phyloP scores from a whole-genome alignment of 64 coral and sea anemone genomes.

The Pocillopora verrucosa region DNA sequence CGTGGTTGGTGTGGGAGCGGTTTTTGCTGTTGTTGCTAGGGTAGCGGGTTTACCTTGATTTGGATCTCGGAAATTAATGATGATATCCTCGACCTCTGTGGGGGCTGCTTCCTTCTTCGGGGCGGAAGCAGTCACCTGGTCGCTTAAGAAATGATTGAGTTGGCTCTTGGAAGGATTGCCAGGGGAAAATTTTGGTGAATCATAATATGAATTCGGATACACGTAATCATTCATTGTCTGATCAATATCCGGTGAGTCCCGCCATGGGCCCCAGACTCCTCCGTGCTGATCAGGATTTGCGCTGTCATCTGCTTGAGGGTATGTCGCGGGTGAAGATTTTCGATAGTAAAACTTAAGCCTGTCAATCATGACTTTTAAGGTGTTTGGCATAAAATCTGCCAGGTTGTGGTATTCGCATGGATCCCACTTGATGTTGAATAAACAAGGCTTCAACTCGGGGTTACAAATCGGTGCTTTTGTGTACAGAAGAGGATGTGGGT shows the following conservation, averaged over 20 bases:
- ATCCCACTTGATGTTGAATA: slow-evolving; percentile 99
- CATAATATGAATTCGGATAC: slow-evolving; percentile 80
- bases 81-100: slow-evolving; percentile 37
- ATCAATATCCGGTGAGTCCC: slow-evolving; percentile 64
- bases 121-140: slow-evolving; percentile 24
- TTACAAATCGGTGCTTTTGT: slow-evolving; percentile 94
- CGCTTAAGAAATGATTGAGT: slow-evolving; percentile 66
- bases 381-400: slow-evolving; percentile 97
- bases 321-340: slow-evolving; percentile 58
- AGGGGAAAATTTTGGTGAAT: neutral
- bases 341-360: slow-evolving; percentile 77
- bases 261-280: slow-evolving; percentile 92
- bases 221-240: slow-evolving; percentile 66
- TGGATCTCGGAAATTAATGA: slow-evolving; percentile 28
- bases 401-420: slow-evolving; percentile 99
- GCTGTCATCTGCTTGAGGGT: slow-evolving; percentile 73
- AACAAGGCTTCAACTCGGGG: slow-evolving; percentile 86
- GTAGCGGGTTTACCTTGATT: neutral
- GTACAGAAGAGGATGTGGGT: slow-evolving; percentile 85
- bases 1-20: neutral
- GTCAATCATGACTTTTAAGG: slow-evolving; percentile 95
- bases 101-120: slow-evolving; percentile 10
- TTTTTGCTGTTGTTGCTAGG: neutral
- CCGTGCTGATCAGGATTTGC: slow-evolving; percentile 76
- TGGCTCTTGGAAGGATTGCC: slow-evolving; percentile 1